Evolutionary conservation across 1,140 invertebrate species (phyloP).

Genomic region (Rhopalosiphum maidis): DNA sequence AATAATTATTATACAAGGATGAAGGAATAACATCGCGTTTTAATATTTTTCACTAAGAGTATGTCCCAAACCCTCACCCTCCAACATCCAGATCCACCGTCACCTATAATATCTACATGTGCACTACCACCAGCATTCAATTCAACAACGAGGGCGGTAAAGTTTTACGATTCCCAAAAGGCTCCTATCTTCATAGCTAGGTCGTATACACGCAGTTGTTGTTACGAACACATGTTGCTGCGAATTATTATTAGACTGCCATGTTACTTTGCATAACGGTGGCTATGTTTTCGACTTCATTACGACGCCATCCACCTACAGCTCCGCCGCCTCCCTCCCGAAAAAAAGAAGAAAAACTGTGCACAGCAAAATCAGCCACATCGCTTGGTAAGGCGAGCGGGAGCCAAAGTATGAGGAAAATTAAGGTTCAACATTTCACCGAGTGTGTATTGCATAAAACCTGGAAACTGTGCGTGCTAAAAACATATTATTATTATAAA

Average conservation of each 20-base stretch:
- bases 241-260: neutral
- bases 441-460: neutral
- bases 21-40: neutral
- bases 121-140: too few relatives aligned
- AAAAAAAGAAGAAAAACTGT: neutral
- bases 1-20: neutral
- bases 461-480: neutral
- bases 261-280: neutral
- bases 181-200: neutral
- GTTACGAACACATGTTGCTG: conserved; percentile 26
- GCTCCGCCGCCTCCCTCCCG: neutral
- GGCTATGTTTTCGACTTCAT: neutral
- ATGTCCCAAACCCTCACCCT: neutral
- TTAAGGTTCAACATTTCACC: neutral
- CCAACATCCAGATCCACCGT: too few relatives aligned
- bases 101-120: neutral
- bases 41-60: neutral
- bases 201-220: neutral
- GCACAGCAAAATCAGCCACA: neutral
- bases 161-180: conserved; percentile 27
- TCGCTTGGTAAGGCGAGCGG: neutral
- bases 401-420: neutral
- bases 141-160: neutral
- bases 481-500: neutral
- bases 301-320: neutral